Evolutionary conservation across 2,113 vertebrate species (phyloP).

Genomic region (Cisticola juncidis): DNA sequence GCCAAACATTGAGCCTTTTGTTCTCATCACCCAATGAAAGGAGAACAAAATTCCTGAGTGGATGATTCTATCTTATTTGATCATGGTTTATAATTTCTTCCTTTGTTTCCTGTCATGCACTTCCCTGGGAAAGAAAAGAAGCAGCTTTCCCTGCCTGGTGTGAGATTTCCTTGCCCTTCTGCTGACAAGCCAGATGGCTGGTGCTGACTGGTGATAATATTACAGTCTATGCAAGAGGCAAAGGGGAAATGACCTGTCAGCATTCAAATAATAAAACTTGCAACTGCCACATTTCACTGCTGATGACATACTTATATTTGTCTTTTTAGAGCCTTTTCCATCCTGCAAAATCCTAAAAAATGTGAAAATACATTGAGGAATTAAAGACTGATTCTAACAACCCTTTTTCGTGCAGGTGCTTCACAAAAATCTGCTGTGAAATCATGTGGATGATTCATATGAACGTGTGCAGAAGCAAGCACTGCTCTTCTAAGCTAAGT

Average conservation of each 20-base stretch:
- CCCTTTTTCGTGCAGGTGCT: background rate
- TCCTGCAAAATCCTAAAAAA: background rate
- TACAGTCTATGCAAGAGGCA: conserved; percentile 6
- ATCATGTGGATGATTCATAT: background rate
- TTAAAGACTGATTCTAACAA: background rate
- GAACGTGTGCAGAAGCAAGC: background rate
- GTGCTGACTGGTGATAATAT: conserved; percentile 47
- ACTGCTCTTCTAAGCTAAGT: background rate
- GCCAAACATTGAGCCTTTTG: conserved; percentile 38
- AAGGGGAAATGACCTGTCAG: conserved; percentile 45
- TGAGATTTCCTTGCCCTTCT: conserved; percentile 56
- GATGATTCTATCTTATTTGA: conserved; percentile 44
- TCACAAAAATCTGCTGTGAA: background rate
- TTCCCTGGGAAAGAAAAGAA: conserved; percentile 62
- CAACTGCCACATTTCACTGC: background rate
- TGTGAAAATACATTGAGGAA: background rate
- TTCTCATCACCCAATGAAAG: background rate
- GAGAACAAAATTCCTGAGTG: background rate
- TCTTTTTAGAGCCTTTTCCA: background rate
- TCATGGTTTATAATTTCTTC: conserved; percentile 34
- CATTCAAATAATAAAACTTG: conserved; percentile 8
- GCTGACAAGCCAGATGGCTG: conserved; percentile 39
- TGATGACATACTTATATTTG: background rate
- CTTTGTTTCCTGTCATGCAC: conserved; percentile 44
- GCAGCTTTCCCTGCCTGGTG: conserved; percentile 40